A percentile compares a stretch with the other conserved stretches of the same genome.
These are phyloP conservation scores for Astropecten irregularis DNA, from an alignment of 53 echinoderm and acorn worm species.

Conservation along the genomic window DNA sequence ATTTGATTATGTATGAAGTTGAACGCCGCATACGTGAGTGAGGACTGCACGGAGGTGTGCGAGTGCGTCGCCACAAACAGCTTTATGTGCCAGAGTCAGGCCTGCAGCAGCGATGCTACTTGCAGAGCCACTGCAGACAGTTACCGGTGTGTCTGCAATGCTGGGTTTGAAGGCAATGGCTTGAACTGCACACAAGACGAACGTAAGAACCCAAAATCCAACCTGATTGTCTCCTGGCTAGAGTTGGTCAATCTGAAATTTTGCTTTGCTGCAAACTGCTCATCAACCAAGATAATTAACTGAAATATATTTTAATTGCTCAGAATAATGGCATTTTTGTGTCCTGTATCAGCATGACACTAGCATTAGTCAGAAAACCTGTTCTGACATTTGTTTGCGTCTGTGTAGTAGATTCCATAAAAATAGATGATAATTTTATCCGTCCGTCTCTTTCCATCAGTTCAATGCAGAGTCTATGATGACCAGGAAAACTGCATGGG, in stretches of 20 bases:
- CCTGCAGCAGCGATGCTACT: slow-evolving; percentile 25
- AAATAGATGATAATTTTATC: not conserved
- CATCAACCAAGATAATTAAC: too few species aligned
- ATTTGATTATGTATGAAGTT: too few species aligned
- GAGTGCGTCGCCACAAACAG: not conserved
- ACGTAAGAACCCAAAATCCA: not conserved
- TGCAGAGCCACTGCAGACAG: not conserved
- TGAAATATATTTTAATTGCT: too few species aligned
- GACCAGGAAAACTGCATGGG: slow-evolving; percentile 3
- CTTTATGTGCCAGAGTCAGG: slow-evolving; percentile 1
- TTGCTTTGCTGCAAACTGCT: too few species aligned
- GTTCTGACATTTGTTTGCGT: not conserved
- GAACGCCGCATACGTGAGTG: not conserved
- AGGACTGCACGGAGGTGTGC: slow-evolving; percentile 39
- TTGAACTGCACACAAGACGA: slow-evolving; percentile 7
- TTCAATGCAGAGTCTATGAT: slow-evolving; percentile 4
- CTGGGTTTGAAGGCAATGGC: slow-evolving; percentile 46
- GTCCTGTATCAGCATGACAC: too few species aligned
- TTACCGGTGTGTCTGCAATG: slow-evolving; percentile 18
- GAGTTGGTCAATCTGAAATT: too few species aligned
- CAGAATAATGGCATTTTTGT: too few species aligned
- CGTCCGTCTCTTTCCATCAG: too few species aligned
- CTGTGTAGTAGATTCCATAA: not conserved
- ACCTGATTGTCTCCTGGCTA: not conserved
- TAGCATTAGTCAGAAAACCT: not conserved